A percentile compares a stretch with the other conserved stretches of the same genome.
Conservation (phyloP, 2,797 vertebrate species). For the Phataginus tricuspis region DNA sequence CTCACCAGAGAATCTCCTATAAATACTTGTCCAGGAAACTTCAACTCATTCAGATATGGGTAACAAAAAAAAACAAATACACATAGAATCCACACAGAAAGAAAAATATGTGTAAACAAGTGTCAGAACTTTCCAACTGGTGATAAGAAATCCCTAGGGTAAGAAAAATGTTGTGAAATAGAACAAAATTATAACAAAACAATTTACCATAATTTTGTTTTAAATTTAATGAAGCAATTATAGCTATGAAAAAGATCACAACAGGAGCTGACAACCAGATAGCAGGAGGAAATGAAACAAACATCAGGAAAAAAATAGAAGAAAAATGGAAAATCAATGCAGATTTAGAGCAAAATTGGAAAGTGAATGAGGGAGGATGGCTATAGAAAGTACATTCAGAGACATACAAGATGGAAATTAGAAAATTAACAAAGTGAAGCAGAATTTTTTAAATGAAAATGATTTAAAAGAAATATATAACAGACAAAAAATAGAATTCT, state of each 20-base stretch:
- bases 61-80: not conserved
- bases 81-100: not conserved
- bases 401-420: not conserved
- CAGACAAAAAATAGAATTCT: not conserved
- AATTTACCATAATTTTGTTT: not conserved
- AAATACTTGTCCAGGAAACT: not conserved
- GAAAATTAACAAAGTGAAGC: not conserved
- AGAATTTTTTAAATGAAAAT: not conserved
- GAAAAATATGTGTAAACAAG: not conserved
- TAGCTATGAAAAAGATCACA: not conserved
- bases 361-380: not conserved
- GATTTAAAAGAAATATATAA: not conserved
- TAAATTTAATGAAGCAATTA: not conserved
- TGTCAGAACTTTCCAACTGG: not conserved
- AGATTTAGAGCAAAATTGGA: not conserved
- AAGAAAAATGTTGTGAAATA: not conserved
- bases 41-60: not conserved
- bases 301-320: not conserved
- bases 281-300: conserved; percentile 1
- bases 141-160: not conserved
- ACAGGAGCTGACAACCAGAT: not conserved
- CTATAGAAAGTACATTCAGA: not conserved
- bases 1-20: not conserved
- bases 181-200: not conserved
- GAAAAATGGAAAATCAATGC: not conserved